These are phyloP conservation scores for Caiman crocodilus DNA, from an alignment of 2,797 vertebrate species.

Conservation along the genomic window DNA sequence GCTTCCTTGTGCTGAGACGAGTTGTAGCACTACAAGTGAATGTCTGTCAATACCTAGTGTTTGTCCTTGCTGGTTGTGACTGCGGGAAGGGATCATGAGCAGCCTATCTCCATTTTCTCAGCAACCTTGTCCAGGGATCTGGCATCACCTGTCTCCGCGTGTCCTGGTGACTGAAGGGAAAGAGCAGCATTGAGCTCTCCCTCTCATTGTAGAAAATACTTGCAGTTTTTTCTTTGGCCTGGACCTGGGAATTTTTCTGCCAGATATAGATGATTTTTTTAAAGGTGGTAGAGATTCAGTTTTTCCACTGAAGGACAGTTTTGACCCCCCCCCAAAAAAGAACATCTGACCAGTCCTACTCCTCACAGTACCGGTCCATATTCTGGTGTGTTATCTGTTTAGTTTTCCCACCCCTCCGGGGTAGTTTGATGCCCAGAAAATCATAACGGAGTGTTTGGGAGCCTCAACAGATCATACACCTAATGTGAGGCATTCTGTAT, in stretches of 20 bases:
- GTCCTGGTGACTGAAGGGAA: neutral
- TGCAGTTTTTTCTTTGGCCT: neutral
- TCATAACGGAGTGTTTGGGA: neutral
- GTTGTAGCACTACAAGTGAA: too few relatives aligned
- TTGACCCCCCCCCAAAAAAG: neutral
- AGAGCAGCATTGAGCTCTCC: too few relatives aligned
- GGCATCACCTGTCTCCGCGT: neutral
- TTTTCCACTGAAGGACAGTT: neutral
- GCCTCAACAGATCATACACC: rapidly evolving
- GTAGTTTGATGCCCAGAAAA: neutral
- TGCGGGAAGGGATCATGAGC: neutral
- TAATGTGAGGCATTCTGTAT: neutral
- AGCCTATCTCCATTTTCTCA: neutral
- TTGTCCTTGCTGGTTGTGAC: neutral
- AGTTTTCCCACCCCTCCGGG: neutral
- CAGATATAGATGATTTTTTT: neutral
- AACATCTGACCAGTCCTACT: too few relatives aligned
- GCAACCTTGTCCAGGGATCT: neutral
- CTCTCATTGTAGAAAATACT: neutral
- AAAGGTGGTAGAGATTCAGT: neutral
- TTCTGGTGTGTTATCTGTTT: too few relatives aligned
- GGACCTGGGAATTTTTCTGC: neutral
- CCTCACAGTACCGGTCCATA: too few relatives aligned
- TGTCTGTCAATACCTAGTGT: neutral
- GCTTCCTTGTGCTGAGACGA: too few relatives aligned